Base-by-base conservation (phyloP, 2,888 invertebrate genomes). In the Melinaea menophilus region DNA sequence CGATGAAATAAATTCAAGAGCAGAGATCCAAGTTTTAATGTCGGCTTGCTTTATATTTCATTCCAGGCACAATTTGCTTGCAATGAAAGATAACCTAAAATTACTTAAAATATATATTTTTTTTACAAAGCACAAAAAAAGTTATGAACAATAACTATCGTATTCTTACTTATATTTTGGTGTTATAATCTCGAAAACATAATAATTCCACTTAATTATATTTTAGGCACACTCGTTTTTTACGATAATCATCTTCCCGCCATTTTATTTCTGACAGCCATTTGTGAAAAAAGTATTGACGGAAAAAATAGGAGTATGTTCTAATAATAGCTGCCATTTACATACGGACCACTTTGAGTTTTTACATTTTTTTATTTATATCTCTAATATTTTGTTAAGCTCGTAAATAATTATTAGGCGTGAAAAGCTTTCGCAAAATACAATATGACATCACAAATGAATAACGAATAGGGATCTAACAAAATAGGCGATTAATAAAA, bases 1-100 rank as follows among this genome's bases (percentile, higher is more conserved):
- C 89, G 78, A 82, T 79, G 83, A 86, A 88, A 87, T 79, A 78
- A 84, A 82, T 82, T 79, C 79, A 79, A 79, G 78, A 80, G 79
- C 80, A 79, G 77, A 78, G 79, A 84, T 78, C 76, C 78, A 80
- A 74, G 48, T 63, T 61, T 58, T 58, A 48, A 55, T 22, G 62
- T 51, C 51, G 5, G 31, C 51, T 51, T 51, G 51, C 31, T 51
- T 31, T 31, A 48, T 48, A 31, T 22, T 51, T 51, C 51, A 51
- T 31, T 51, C 31, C 51, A 51, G 51, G 51, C 51, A 31, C n/a
- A 41, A 56, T 54, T 22, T 56, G 56, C 37, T 22, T n/a, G 34
- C 37, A 56, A 5, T 56, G 37, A 56, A 34, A 41, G 37, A 56
- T 37, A 56, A 56, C 13, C 4, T 35, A 56, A 56, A 56, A 37